Evolutionary conservation across 1,140 invertebrate species (phyloP).

Genomic region (Drosophila trapezifrons): DNA sequence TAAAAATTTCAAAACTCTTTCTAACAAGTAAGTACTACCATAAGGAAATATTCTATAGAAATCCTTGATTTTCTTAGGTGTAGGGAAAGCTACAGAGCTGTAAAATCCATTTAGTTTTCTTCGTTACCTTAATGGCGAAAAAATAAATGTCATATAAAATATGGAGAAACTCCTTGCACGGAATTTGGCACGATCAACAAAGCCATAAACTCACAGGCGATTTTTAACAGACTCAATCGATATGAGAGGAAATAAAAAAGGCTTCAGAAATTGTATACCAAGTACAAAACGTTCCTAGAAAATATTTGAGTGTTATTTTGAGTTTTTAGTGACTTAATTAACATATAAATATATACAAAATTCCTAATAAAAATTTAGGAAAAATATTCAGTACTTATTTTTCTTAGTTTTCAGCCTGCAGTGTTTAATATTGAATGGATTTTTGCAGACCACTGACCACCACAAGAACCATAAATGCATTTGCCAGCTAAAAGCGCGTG

Average conservation of each 20-base stretch:
- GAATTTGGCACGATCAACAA: neutral
- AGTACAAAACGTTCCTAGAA: neutral
- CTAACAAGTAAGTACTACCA: neutral
- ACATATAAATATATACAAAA: slow-evolving; percentile 3
- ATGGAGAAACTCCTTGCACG: neutral
- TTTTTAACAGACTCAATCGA: neutral
- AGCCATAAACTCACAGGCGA: neutral
- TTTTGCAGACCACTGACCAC: slow-evolving; percentile 2
- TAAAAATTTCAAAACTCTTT: neutral
- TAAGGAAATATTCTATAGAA: neutral
- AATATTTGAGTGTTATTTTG: neutral
- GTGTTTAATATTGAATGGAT: slow-evolving; percentile 9
- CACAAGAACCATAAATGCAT: slow-evolving; percentile 44
- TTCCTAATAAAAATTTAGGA: neutral
- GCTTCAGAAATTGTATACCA: neutral
- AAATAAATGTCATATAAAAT: slow-evolving; percentile 7
- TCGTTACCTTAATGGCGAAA: neutral
- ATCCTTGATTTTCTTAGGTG: neutral
- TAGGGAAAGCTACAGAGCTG: neutral
- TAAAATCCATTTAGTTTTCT: slow-evolving; percentile 10
- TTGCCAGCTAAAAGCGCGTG: slow-evolving; percentile 48
- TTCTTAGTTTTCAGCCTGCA: neutral
- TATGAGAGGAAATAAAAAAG: neutral
- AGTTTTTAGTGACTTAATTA: neutral
- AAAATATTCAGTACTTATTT: neutral